Base-by-base conservation (phyloP, 2,113 vertebrate genomes). In the Elaphurus davidianus region DNA sequence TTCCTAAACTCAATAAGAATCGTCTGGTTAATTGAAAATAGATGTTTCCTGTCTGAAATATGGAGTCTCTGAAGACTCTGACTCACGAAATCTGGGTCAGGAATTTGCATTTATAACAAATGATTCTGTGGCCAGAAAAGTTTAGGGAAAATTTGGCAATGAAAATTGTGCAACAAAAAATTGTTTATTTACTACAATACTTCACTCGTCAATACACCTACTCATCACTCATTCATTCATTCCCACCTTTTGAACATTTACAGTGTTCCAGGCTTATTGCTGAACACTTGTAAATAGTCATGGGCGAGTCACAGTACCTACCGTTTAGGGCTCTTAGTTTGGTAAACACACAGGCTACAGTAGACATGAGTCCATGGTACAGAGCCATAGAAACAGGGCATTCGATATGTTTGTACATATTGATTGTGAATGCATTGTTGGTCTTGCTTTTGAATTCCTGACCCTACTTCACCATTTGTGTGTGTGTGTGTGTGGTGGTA, bases 21-120 rank as follows among this genome's bases (percentile, higher is more conserved):
- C 55, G 88, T 30, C 33, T 78, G 47, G 16, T 47, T 64, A 90
- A 78, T 30, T 94, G 55, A 91, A 97, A 88, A 88, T 79, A 67
- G 40, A 88, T 14, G 2, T 52, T 78, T 33, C 12, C 12, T 76
- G 21, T 84, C 47, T 88, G 40, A 88, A 93, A 84, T 64, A n/a
- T 36, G 50, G 14, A 84, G 50, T 64, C 33, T 47, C 21, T 21
- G 78, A 71, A 82, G 33, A 94, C 45, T 96, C 50, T 43, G 30
- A 36, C 76, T 67, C 15, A 55, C 64, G 33, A 55, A 21, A 12
- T 94, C 15, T 45, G 16, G 45, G 16, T 7, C 50, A 88, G 16
- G 8, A 67, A 52, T 21, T 84, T 64, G 9, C 9, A 64, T 87
- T 76, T 43, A 57, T 54, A 90, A 79, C 8, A 89, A 54, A 40